Evolutionary conservation across 1,140 invertebrate genomes (phyloP), one percentile per base, ranked within the genome.

Genomic region (Cherax destructor): DNA sequence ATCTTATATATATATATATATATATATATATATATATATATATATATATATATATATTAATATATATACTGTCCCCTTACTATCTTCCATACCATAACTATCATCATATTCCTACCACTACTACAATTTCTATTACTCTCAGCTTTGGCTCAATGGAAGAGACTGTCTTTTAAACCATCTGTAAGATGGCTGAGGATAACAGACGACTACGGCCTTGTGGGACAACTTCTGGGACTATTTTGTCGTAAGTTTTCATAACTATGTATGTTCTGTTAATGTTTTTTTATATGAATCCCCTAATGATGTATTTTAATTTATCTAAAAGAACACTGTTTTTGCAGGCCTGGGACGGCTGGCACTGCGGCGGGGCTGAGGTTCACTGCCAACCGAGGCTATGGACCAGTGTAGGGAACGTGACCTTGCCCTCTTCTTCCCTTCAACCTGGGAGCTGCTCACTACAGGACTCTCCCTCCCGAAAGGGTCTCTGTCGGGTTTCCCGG

Each of bases 151-250:
- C 59, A 61, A 92, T 81, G 91, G 91, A 10, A 83, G 83, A 59
- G 72, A 86, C 52, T 92, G 91, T 61, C 49, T 92, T 21, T 80
- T 92, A 90, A 18, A 84, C 91, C 80, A 92, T 92, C 47, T 92
- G 91, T n/a, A 81, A 92, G 72, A 86, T 78, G 9, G 91, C 91
- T 2, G 91, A 92, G 30, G 72, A 30, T 0, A 9, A 24, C 84
- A 9, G 74, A 81, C 13, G 86, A 92, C n/a, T 88, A 85, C 41
- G 91, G 91, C 9, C 69, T 92, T 6, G 65, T 92, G 69, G 91
- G 91, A 7, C 59, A 92, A 61, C 81, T 92, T 9, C 61, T 92
- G 11, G 65, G 76, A 52, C 87, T 90, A 16, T 24, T 92, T 86
- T 92, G 13, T 86, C 83, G 91, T 92, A 72, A 88, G 91, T 87